Percentiles rank a stretch among this genome's conserved stretches.
Evolutionary conservation across 1,140 invertebrate genomes (phyloP).

Genomic region (Drosophila pseudoobscura): DNA sequence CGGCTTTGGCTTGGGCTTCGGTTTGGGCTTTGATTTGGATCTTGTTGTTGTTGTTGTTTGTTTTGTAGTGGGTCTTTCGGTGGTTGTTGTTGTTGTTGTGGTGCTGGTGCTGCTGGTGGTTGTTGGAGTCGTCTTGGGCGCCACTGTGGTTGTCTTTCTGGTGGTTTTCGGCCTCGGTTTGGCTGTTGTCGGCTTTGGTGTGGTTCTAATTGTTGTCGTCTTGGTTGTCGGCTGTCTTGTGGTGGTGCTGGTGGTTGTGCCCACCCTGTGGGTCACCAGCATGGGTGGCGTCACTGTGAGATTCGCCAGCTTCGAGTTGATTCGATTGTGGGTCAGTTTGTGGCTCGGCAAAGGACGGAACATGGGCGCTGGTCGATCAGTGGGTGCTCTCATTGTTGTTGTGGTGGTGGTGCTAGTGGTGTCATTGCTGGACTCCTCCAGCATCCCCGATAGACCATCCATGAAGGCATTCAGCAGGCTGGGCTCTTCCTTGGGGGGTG

Average conservation of each 20-base stretch:
- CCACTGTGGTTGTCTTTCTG: slow-evolving; percentile 20
- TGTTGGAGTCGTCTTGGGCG: slow-evolving; percentile 17
- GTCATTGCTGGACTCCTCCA: slow-evolving; percentile 33
- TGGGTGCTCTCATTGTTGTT: slow-evolving; percentile 31
- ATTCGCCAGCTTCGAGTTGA: slow-evolving; percentile 77
- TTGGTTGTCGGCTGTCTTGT: slow-evolving; percentile 4
- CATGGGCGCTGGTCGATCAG: slow-evolving; percentile 51
- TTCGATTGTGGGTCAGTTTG: slow-evolving; percentile 63
- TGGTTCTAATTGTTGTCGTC: slow-evolving; percentile 15
- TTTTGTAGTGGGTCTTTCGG: slow-evolving; percentile 3
- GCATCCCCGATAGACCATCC: slow-evolving; percentile 61
- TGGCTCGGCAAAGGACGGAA: slow-evolving; percentile 65
- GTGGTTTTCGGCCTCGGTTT: slow-evolving; percentile 36
- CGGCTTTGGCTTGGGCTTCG: slow-evolving; percentile 30
- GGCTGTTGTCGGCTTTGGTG: slow-evolving; percentile 20
- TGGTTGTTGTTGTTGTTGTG: slow-evolving; percentile 11
- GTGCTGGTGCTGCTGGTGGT: slow-evolving; percentile 5
- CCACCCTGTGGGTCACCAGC: slow-evolving; percentile 42
- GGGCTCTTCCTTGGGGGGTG: slow-evolving; percentile 23
- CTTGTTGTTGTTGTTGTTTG: slow-evolving; percentile 5
- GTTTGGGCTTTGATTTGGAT: slow-evolving; percentile 24
- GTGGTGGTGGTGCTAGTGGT: slow-evolving; percentile 44
- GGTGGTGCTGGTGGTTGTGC: slow-evolving; percentile 12
- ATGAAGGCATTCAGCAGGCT: slow-evolving; percentile 57
- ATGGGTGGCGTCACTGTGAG: slow-evolving; percentile 69